Percentiles rank a stretch among this genome's conserved stretches.
These are phyloP conservation scores for Diaphora mendica DNA, from an alignment of 2,888 invertebrate species.

Conservation along the genomic window DNA sequence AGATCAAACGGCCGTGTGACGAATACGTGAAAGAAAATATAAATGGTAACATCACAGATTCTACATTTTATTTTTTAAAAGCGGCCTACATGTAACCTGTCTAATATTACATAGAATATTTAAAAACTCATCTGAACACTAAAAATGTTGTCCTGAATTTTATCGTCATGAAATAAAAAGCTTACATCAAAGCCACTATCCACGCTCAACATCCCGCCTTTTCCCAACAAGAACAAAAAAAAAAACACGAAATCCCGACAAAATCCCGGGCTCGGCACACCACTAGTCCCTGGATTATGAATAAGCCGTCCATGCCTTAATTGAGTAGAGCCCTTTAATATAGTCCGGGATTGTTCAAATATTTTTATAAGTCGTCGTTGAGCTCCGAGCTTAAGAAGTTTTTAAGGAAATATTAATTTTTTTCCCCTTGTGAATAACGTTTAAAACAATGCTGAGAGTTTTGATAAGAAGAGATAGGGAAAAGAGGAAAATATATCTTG, in stretches of 20 bases:
- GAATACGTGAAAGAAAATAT: no score
- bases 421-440: conserved; percentile 1
- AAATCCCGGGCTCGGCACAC: conserved; percentile 37
- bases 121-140: neutral
- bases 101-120: neutral
- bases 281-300: conserved; percentile 45
- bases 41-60: no score
- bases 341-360: conserved; percentile 49
- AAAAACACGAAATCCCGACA: conserved; percentile 31
- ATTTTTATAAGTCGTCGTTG: conserved; percentile 31
- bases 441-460: conserved; percentile 4
- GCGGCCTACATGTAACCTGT: neutral
- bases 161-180: conserved; percentile 4
- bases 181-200: conserved; percentile 8
- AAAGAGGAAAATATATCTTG: neutral
- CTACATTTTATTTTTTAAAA: neutral
- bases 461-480: neutral
- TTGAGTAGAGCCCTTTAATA: conserved; percentile 56
- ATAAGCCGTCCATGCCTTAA: conserved; percentile 56
- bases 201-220: conserved; percentile 1
- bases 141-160: neutral
- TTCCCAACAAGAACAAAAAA: conserved; percentile 16
- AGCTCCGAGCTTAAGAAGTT: conserved; percentile 26
- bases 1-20: no score
- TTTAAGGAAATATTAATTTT: conserved; percentile 24